These are phyloP conservation scores for Patiria miniata DNA, from an alignment of 35 echinoderm and acorn worm species.

Conservation along the genomic window DNA sequence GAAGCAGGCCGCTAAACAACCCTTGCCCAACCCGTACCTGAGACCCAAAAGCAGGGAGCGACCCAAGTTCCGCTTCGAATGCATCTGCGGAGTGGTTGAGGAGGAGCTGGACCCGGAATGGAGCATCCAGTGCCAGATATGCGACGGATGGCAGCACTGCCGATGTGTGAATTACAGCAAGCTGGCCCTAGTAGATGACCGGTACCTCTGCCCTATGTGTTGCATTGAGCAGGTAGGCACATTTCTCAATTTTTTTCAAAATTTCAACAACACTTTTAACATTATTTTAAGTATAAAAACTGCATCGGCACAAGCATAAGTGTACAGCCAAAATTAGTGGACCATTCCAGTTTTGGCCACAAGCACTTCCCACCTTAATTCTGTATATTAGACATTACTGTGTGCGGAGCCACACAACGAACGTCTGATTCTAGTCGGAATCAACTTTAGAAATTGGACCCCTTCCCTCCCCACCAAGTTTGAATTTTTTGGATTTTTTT, in stretches of 20 bases:
- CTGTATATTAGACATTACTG: no score
- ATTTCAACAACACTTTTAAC: background rate
- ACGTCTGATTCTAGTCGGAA: no score
- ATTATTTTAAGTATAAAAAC: background rate
- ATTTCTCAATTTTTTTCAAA: background rate
- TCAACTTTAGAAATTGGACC: no score
- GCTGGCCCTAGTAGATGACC: background rate
- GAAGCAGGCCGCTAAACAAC: background rate
- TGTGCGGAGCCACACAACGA: no score
- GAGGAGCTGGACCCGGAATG: constrained; percentile 14
- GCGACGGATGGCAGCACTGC: constrained; percentile 78
- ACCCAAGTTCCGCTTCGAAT: constrained; percentile 56
- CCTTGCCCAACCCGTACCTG: background rate
- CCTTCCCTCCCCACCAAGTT: background rate
- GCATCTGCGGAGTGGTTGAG: constrained; percentile 70
- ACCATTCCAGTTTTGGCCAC: no score
- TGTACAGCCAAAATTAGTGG: no score
- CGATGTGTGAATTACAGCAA: constrained; percentile 68
- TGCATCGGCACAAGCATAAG: no score
- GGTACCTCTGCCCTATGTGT: constrained; percentile 62
- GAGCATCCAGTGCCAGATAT: constrained; percentile 62
- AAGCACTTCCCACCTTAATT: no score
- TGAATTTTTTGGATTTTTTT: background rate
- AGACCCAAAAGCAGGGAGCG: background rate
- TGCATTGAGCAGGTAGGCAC: constrained; percentile 33